Evolutionary conservation across 2,888 invertebrate species (phyloP).

Genomic region (Cheilosia urbana): DNA sequence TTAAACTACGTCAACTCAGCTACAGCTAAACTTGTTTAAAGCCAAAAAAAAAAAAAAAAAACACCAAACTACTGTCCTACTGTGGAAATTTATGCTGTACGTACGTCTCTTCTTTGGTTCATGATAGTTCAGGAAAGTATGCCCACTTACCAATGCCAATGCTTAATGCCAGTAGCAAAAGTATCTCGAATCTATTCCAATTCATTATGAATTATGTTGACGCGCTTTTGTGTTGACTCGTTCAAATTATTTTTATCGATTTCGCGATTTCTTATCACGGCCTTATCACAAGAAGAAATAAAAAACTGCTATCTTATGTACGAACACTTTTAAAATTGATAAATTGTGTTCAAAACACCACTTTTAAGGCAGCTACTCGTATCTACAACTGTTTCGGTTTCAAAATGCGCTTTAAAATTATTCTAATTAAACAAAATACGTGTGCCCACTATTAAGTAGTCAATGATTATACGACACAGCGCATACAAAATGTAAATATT

Average conservation of each 20-base stretch:
- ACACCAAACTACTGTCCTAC: not conserved
- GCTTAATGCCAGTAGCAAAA: conserved; percentile 50
- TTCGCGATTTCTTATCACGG: conserved; percentile 53
- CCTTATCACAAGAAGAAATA: conserved; percentile 60
- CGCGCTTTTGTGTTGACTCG: not conserved
- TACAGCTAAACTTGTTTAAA: conserved; percentile 41
- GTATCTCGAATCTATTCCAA: conserved; percentile 49
- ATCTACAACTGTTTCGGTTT: not conserved
- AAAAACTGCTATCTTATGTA: conserved; percentile 6
- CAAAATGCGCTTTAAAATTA: not conserved
- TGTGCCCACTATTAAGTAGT: conserved; percentile 1
- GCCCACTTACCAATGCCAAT: conserved; percentile 59
- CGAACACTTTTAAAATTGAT: conserved; percentile 10
- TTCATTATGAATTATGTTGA: conserved; percentile 46
- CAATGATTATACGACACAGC: not conserved
- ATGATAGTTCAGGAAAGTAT: not conserved
- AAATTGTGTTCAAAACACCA: not conserved
- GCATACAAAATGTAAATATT: conserved; percentile 9
- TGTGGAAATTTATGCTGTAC: not conserved
- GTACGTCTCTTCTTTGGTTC: not conserved
- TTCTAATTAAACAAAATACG: not conserved
- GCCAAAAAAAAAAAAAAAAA: not conserved
- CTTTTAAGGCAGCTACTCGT: not conserved
- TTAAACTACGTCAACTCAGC: no score
- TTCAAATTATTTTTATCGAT: conserved; percentile 43